phyloP scores from a whole-genome alignment of 2,888 invertebrate species.

The Conistra vaccinii region DNA sequence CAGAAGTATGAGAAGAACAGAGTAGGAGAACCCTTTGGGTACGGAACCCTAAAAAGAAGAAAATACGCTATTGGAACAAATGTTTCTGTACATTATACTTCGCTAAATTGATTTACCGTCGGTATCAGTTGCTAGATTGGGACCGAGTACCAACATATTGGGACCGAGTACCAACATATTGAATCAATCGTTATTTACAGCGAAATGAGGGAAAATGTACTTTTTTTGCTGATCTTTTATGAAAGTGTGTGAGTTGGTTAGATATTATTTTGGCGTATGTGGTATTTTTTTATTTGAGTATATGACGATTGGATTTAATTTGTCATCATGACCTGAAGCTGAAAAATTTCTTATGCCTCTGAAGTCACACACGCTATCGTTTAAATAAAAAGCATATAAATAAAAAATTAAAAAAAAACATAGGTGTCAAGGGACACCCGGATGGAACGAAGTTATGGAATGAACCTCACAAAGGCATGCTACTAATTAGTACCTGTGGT shows the following conservation, averaged over 20 bases:
- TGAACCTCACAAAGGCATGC: too few relatives aligned
- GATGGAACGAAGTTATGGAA: too few relatives aligned
- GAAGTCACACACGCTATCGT: neutral
- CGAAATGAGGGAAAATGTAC: conserved; percentile 45
- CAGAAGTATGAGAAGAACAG: too few relatives aligned
- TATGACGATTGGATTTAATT: neutral
- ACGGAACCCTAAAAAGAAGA: conserved; percentile 61
- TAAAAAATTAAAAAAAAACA: neutral
- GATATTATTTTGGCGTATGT: conserved; percentile 10
- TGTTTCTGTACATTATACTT: conserved; percentile 74
- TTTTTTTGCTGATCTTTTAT: conserved; percentile 42
- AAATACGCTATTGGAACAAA: conserved; percentile 76
- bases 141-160: conserved; percentile 62
- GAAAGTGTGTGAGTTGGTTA: conserved; percentile 23
- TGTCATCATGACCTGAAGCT: neutral
- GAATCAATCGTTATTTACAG: conserved; percentile 62
- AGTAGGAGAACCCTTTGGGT: too few relatives aligned
- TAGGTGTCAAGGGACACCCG: too few relatives aligned
- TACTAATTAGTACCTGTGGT: too few relatives aligned
- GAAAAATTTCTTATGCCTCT: neutral
- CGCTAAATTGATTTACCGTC: conserved; percentile 71
- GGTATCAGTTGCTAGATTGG: conserved; percentile 65
- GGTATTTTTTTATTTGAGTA: neutral
- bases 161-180: conserved; percentile 62
- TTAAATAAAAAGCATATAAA: too few relatives aligned